Conservation (phyloP, 2,888 invertebrate genomes). For the Crocallis elinguaria region DNA sequence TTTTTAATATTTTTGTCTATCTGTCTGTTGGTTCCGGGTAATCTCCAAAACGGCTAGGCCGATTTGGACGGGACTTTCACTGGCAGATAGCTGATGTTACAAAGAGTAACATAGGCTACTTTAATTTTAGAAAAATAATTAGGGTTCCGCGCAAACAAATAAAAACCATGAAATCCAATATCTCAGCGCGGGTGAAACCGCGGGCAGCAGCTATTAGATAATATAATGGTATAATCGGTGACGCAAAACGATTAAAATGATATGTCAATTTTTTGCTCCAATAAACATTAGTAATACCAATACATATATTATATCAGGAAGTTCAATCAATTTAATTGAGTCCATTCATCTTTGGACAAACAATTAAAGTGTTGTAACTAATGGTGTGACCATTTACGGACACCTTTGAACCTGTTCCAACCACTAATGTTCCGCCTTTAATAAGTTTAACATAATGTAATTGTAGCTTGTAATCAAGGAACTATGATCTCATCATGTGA, state of each 20-base stretch:
- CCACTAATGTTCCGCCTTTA: constrained; percentile 50
- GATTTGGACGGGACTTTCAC: too few species aligned
- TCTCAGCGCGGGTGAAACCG: too few species aligned
- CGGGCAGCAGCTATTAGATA: too few species aligned
- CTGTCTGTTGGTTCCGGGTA: too few species aligned
- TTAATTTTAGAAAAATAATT: too few species aligned
- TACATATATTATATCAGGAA: constrained; percentile 53
- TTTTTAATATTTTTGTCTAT: too few species aligned
- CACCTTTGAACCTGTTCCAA: constrained; percentile 33
- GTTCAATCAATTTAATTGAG: constrained; percentile 47
- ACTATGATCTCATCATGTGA: not conserved
- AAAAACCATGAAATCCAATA: too few species aligned
- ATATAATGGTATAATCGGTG: too few species aligned
- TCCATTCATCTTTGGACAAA: constrained; percentile 54
- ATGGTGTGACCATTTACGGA: constrained; percentile 53
- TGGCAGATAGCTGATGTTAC: too few species aligned
- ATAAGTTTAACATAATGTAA: constrained; percentile 62
- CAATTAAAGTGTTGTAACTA: constrained; percentile 57
- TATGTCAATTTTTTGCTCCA: constrained; percentile 22
- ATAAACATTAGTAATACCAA: constrained; percentile 33
- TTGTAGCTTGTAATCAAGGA: constrained; percentile 37
- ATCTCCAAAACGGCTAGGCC: too few species aligned
- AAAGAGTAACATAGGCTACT: too few species aligned
- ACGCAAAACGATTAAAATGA: constrained; percentile 2
- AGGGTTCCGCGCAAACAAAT: too few species aligned